These are phyloP conservation scores for Macroteleia sp. DNA, from an alignment of 2,888 invertebrate genomes.

Conservation along the genomic window DNA sequence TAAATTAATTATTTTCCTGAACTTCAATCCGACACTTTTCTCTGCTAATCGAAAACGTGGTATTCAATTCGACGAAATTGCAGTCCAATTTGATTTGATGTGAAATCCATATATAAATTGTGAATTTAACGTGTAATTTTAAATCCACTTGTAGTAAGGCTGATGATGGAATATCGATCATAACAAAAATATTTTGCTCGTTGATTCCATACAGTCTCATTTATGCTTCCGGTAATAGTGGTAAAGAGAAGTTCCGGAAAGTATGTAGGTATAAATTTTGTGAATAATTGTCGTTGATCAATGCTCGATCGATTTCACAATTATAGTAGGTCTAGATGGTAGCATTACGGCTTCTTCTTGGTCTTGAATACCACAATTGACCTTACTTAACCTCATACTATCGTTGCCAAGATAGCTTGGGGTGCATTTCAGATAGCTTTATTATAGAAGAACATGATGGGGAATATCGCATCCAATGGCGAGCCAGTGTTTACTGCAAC, in stretches of 20 bases:
- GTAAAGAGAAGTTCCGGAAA: not conserved
- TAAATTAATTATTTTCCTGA: too few species aligned
- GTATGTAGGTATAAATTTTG: conserved; percentile 16
- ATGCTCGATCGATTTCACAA: conserved; percentile 9
- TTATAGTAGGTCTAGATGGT: not conserved
- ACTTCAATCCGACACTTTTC: too few species aligned
- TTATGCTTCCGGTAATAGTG: conserved; percentile 22
- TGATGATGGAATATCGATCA: too few species aligned
- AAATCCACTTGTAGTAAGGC: too few species aligned
- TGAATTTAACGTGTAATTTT: too few species aligned
- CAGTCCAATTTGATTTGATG: too few species aligned
- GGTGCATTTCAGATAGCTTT: conserved; percentile 78
- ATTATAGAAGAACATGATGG: conserved; percentile 30
- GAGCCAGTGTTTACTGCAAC: conserved; percentile 4
- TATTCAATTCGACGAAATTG: too few species aligned
- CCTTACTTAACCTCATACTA: conserved; percentile 79
- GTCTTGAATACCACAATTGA: conserved; percentile 63
- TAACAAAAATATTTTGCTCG: too few species aligned
- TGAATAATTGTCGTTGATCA: conserved; percentile 29
- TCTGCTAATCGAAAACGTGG: too few species aligned
- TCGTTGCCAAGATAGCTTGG: conserved; percentile 78
- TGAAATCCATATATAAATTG: too few species aligned
- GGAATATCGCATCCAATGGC: conserved; percentile 34
- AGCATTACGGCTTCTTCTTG: not conserved
- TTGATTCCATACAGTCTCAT: too few species aligned